Evolutionary conservation across 2,113 vertebrate species (phyloP), one percentile per base, ranked within the genome.

Genomic region (Sinocyclocheilus grahami): DNA sequence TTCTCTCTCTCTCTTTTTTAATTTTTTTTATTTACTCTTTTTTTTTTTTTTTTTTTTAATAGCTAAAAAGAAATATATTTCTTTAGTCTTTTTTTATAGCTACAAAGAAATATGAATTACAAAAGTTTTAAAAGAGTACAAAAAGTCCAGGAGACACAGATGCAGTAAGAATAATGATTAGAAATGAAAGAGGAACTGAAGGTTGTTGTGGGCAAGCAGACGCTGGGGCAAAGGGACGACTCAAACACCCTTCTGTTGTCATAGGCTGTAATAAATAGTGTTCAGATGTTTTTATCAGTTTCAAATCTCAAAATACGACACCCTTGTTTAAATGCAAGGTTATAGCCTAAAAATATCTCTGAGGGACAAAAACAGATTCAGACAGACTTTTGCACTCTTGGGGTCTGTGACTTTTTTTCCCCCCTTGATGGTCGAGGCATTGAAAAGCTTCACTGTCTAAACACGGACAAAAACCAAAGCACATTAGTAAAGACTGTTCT

Each of bases 41-140:
- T 74, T 48, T 67, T 22, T 88, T 86, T 87, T 85, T 3, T 33
- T 46, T 46, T 42, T 42, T 42, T n/a, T n/a, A n/a, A n/a, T n/a
- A n/a, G n/a, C n/a, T n/a, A n/a, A n/a, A n/a, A n/a, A n/a, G n/a
- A n/a, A n/a, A n/a, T n/a, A n/a, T 27, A 27, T 27, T 27, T 27
- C 27, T 27, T 27, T 27, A 27, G 27, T 27, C 27, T 39, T 1
- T 94, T 95, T 91, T 95, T 92, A 96, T 95, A 96, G 95, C 95
- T 97, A 97, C 95, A 96, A 96, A 97, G 96, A 97, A 98, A 97
- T 94, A 87, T 94, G 95, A 96, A 95, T 96, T 96, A 97, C 96
- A 96, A 97, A 97, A 97, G 95, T 95, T 95, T 96, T 95, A 95
- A 96, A 96, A 97, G 95, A 95, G 96, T 97, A 97, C 95, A 98